Conservation (phyloP, 1,140 invertebrate genomes). For the Drosophila seguyi region DNA sequence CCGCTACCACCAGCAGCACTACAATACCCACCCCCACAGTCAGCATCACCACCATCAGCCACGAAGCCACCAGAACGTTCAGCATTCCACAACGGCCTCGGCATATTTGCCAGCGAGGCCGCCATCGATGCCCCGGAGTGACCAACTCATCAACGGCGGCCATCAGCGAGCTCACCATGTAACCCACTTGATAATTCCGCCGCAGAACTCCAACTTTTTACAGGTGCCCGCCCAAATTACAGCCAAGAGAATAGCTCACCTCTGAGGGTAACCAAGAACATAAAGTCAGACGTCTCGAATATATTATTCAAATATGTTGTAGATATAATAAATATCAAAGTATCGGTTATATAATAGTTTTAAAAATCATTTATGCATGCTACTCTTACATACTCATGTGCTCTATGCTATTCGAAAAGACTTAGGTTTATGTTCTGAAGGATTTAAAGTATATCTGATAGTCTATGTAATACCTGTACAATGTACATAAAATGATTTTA, state of each 20-base stretch:
- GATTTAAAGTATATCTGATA: not conserved
- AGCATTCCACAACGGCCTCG: conserved; percentile 64
- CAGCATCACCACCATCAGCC: conserved; percentile 46
- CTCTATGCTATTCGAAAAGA: not conserved
- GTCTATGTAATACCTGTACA: conserved; percentile 7
- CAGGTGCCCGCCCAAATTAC: conserved; percentile 71
- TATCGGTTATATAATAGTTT: not conserved
- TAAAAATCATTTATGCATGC: conserved; percentile 4
- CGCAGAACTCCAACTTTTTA: conserved; percentile 76
- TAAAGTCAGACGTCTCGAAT: not conserved
- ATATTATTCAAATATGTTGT: not conserved
- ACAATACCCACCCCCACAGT: conserved; percentile 23
- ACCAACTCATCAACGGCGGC: conserved; percentile 21
- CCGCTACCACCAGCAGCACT: conserved; percentile 76
- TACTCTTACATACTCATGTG: not conserved
- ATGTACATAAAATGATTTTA: conserved; percentile 4
- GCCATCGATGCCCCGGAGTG: conserved; percentile 16
- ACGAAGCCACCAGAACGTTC: conserved; percentile 28
- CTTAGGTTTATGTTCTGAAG: not conserved
- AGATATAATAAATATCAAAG: conserved; percentile 8
- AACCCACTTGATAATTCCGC: conserved; percentile 75
- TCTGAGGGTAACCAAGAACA: conserved; percentile 32
- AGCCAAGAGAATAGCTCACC: conserved; percentile 69
- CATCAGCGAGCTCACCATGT: conserved; percentile 46
- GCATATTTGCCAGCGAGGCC: conserved; percentile 50